Conservation (phyloP, 2,888 invertebrate genomes). For the Leptopilina drosophilae region DNA sequence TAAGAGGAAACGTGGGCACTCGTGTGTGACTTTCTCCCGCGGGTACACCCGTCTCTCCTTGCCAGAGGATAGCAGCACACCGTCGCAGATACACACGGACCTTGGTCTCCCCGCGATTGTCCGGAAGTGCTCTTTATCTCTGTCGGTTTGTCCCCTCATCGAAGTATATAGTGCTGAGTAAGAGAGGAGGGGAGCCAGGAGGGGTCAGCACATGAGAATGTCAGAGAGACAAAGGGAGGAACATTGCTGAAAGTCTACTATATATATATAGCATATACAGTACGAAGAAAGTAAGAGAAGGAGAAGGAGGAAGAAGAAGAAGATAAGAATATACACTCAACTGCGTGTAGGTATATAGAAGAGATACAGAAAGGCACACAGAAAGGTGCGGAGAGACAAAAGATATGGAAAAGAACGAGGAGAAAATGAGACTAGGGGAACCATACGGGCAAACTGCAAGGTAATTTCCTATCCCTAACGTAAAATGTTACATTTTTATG, state of each 20-base stretch:
- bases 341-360: too few species aligned
- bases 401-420: too few species aligned
- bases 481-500: neutral
- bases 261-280: too few species aligned
- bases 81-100: conserved; percentile 63
- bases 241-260: neutral
- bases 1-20: conserved; percentile 77
- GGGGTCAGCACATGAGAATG: conserved; percentile 51
- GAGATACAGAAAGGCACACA: too few species aligned
- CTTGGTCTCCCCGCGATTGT: conserved; percentile 68
- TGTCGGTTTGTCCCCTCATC: conserved; percentile 75
- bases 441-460: neutral
- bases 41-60: conserved; percentile 70
- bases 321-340: conserved; percentile 33
- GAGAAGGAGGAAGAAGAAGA: conserved; percentile 6
- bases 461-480: neutral
- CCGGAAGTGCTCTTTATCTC: conserved; percentile 77
- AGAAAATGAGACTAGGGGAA: neutral
- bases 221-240: conserved; percentile 42
- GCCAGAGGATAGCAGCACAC: conserved; percentile 59
- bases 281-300: conserved; percentile 34
- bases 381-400: too few species aligned
- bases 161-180: conserved; percentile 45
- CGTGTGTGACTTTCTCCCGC: conserved; percentile 75
- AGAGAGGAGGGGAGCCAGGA: conserved; percentile 51